Base-by-base conservation (phyloP, 2,888 invertebrate species). In the Oligia latruncula region DNA sequence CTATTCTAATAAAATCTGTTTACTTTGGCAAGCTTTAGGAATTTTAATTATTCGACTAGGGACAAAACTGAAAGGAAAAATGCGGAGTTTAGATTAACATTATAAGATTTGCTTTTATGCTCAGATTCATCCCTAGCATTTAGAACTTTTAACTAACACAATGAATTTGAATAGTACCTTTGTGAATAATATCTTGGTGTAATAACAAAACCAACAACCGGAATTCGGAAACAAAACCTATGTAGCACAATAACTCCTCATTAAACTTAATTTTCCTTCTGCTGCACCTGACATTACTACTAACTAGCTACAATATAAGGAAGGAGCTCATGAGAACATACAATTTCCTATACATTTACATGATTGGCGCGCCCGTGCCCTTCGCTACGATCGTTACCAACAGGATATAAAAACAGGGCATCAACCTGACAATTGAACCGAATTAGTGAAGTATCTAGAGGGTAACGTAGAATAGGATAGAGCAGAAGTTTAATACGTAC, bases 371-470 rank as follows among this genome's bases (percentile, higher is more conserved):
- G 68, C 68, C 67, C 62, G 67, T 86, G 82, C 87, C 89, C 87
- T 90, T 86, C 81, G 84, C 77, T 64, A 17, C 85, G 62, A 71
- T 83, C 74, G 87, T 82, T 76, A 46, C 85, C 55, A 72, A 83
- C 90, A 89, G 91, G 91, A 91, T 87, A 90, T 87, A 85, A 81
- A 81, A 87, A 81, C 86, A 80, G 92, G 91, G 88, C 92, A 90
- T 88, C 89, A 91, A 91, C 92, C 92, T 88, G 82, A 84, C 91
- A 92, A 92, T 92, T 92, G 92, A 84, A 86, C 84, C 62, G 83
- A 89, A 89, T 88, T 87, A 75, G 74, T 80, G 70, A 17, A 75
- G 67, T 75, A n/a, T n/a, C n/a, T n/a, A 65, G 49, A 49, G 29
- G 46, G 17, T 66, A 49, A 60, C 74, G 23, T n/a, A 52, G 3